phyloP scores from a whole-genome alignment of 2,888 invertebrate species.

The Apomyelois bistriatella region DNA sequence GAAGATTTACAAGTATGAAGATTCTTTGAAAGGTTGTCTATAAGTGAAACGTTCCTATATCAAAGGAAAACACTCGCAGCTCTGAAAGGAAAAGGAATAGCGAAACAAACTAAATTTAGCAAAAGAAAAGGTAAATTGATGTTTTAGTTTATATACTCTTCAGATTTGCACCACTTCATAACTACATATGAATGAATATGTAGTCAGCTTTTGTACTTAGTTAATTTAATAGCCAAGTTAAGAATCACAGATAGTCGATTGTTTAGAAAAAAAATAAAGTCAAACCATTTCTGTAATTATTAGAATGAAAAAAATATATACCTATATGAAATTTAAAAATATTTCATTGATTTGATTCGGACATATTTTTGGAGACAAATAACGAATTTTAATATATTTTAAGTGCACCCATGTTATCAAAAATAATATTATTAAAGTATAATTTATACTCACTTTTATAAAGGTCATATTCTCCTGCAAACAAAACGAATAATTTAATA shows the following conservation, averaged over 20 bases:
- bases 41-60: background rate
- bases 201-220: no score
- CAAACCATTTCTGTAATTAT: no score
- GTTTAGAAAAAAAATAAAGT: no score
- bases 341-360: no score
- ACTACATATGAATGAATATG: no score
- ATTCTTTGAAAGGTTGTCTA: background rate
- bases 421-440: background rate
- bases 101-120: constrained; percentile 15
- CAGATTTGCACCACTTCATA: background rate
- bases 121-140: constrained; percentile 9
- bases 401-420: background rate
- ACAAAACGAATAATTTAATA: constrained; percentile 26
- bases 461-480: constrained; percentile 85
- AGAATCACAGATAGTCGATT: no score
- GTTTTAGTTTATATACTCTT: background rate
- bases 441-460: constrained; percentile 77
- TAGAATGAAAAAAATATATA: no score
- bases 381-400: no score
- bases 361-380: no score
- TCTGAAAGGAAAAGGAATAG: constrained; percentile 5
- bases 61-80: constrained; percentile 4
- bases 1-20: constrained; percentile 9
- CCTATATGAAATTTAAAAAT: no score
- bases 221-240: no score